These are phyloP conservation scores for Ormyrus thymus DNA, from an alignment of 2,888 invertebrate genomes.

Conservation along the genomic window DNA sequence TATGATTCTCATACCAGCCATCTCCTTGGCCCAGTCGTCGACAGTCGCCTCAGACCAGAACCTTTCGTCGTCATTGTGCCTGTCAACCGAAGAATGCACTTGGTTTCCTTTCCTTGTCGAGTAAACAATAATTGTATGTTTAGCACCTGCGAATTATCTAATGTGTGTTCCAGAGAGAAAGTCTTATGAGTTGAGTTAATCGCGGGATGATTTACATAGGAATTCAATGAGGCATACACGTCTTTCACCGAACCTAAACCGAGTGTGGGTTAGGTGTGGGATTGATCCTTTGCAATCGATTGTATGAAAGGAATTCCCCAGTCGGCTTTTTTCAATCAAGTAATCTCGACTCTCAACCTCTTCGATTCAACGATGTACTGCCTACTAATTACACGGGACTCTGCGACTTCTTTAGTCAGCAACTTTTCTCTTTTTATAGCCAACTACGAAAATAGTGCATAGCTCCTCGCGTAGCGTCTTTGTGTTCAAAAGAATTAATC, in stretches of 20 bases:
- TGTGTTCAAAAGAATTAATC: constrained; percentile 5
- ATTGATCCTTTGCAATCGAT: constrained; percentile 21
- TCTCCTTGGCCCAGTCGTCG: constrained; percentile 95
- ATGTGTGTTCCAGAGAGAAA: constrained; percentile 31
- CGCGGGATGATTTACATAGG: constrained; percentile 32
- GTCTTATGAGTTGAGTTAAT: constrained; percentile 21
- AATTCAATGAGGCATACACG: constrained; percentile 17
- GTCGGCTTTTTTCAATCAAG: background rate
- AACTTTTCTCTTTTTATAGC: too few species aligned
- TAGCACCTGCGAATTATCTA: background rate
- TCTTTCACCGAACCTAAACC: constrained; percentile 38
- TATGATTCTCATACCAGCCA: constrained; percentile 95
- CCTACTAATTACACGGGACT: background rate
- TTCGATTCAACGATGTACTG: background rate
- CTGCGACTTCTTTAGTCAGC: too few species aligned
- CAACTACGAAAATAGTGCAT: too few species aligned
- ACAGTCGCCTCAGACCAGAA: constrained; percentile 96
- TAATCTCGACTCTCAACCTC: too few species aligned
- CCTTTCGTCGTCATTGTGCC: constrained; percentile 92
- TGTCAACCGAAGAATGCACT: constrained; percentile 68
- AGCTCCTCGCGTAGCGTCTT: background rate
- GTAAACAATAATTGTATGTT: constrained; percentile 6
- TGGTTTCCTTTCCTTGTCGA: constrained; percentile 11
- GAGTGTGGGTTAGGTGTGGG: constrained; percentile 14
- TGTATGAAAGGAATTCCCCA: background rate